Evolutionary conservation across 23 tunicate genomes (phyloP).

Genomic region (Halocynthia roretzi): DNA sequence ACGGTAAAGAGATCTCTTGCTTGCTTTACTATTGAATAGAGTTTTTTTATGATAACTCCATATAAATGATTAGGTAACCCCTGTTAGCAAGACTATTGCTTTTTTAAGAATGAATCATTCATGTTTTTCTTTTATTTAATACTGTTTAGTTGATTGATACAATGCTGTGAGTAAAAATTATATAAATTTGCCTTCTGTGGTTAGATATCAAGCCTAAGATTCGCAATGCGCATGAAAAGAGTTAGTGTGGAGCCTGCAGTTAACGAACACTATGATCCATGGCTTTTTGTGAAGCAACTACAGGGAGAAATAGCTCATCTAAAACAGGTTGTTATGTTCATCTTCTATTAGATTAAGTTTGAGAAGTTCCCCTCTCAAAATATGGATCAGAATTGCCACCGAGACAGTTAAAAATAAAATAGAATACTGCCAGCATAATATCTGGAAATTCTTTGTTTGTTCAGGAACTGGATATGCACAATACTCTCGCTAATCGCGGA

Average conservation of each 20-base stretch:
- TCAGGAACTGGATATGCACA: constrained; percentile 83
- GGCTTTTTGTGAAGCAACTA: constrained; percentile 69
- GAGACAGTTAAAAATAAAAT: too few relatives aligned
- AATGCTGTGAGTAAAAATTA: too few relatives aligned
- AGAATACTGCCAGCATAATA: not conserved
- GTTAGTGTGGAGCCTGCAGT: constrained; percentile 65
- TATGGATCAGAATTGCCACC: not conserved
- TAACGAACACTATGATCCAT: constrained; percentile 80
- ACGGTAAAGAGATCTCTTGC: constrained; percentile 29
- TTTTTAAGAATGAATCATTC: not conserved
- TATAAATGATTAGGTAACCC: not conserved
- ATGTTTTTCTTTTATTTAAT: not conserved
- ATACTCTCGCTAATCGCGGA: constrained; percentile 65
- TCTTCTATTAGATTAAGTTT: constrained; percentile 32
- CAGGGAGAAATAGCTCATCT: constrained; percentile 48
- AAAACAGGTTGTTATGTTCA: constrained; percentile 45
- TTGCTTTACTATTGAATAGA: not conserved
- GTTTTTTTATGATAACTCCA: not conserved
- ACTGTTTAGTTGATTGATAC: too few relatives aligned
- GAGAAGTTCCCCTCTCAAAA: constrained; percentile 38
- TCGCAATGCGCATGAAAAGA: constrained; percentile 83
- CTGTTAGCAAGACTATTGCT: not conserved
- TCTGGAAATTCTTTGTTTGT: not conserved
- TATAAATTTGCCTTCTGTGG: not conserved
- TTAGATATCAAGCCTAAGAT: constrained; percentile 71